A percentile compares a stretch with the other conserved stretches of the same genome.
phyloP scores from a whole-genome alignment of 2,113 vertebrate species.

The Tragelaphus scriptus region DNA sequence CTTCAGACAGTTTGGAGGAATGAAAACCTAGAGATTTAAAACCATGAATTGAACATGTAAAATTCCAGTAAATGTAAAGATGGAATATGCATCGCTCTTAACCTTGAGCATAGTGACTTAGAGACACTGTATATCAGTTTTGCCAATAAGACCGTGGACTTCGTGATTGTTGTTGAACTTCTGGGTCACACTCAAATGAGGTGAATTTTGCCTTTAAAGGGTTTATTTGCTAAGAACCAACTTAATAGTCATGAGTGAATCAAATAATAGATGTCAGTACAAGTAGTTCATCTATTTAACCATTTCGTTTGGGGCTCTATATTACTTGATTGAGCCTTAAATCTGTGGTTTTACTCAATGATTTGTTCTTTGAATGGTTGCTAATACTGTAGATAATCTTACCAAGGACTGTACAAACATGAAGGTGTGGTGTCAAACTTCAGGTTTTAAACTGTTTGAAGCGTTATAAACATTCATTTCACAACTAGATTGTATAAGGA shows the following conservation, averaged over 20 bases:
- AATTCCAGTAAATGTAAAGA: conserved; percentile 90
- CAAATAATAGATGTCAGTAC: conserved; percentile 72
- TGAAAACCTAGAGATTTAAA: conserved; percentile 90
- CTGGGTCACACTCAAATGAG: conserved; percentile 90
- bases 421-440: conserved; percentile 72
- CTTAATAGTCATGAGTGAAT: conserved; percentile 74
- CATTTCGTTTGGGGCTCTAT: conserved; percentile 73
- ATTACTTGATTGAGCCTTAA: conserved; percentile 74
- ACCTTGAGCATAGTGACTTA: conserved; percentile 90
- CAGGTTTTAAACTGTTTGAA: conserved; percentile 77
- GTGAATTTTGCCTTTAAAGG: conserved; percentile 86
- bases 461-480: conserved; percentile 73
- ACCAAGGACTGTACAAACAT: conserved; percentile 79
- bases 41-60: conserved; percentile 95
- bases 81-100: conserved; percentile 90
- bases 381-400: conserved; percentile 75
- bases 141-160: conserved; percentile 92
- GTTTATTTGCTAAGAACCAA: conserved; percentile 83
- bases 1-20: conserved; percentile 90
- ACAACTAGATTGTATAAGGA: conserved; percentile 77
- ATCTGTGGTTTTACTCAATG: conserved; percentile 77
- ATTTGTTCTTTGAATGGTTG: conserved; percentile 81
- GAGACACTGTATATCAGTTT: conserved; percentile 91
- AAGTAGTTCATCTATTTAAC: conserved; percentile 73
- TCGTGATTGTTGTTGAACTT: conserved; percentile 87